Percentiles rank a stretch among this genome's conserved stretches.
Evolutionary conservation across 2,113 vertebrate species (phyloP).

Genomic region (Tragulus kanchil): DNA sequence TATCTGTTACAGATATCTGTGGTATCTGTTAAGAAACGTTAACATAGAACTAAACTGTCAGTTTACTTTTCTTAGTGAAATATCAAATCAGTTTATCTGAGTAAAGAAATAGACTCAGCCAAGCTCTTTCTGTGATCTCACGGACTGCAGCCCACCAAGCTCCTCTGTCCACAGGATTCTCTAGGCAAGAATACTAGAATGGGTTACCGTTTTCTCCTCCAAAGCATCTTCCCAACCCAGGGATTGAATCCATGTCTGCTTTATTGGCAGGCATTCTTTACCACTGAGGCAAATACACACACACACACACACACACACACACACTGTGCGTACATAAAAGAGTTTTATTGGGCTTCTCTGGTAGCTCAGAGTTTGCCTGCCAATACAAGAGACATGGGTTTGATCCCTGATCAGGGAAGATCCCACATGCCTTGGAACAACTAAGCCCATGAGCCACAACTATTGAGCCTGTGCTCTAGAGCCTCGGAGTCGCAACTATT

Average conservation of each 20-base stretch:
- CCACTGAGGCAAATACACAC: neutral
- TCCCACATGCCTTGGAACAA: too few species aligned
- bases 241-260: neutral
- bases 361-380: too few species aligned
- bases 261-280: neutral
- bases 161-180: neutral
- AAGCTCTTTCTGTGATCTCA: neutral
- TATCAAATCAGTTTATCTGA: constrained; percentile 6
- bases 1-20: neutral
- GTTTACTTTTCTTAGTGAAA: constrained; percentile 35
- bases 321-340: too few species aligned
- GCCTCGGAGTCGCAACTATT: too few species aligned
- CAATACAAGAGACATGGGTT: too few species aligned
- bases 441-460: too few species aligned
- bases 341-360: too few species aligned
- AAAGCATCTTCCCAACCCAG: neutral
- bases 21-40: neutral
- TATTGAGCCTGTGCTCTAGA: too few species aligned
- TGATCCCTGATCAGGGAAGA: too few species aligned
- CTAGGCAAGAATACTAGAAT: neutral
- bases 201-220: neutral
- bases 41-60: neutral
- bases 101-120: constrained; percentile 38
- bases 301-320: too few species aligned
- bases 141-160: neutral